Evolutionary conservation across 2,888 invertebrate genomes (phyloP), one percentile per base, ranked within the genome.

Genomic region (Nectonema munidae): DNA sequence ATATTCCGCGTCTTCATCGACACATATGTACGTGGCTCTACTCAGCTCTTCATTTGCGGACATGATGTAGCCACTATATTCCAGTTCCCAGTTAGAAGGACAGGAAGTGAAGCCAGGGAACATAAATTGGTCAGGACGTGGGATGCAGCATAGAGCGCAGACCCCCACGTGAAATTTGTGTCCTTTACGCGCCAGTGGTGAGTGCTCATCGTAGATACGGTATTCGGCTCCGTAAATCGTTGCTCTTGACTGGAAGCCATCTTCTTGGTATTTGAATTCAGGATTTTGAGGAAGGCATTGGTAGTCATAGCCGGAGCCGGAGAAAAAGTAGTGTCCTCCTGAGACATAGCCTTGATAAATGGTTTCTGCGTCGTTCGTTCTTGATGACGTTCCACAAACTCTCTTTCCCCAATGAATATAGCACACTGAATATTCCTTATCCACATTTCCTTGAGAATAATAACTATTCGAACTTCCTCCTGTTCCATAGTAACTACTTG

Each of bases 11-110:
- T 34, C 35, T 15, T 34, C 35, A 19, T 34, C 35, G 35, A 34
- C 35, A 20, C 35, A 34, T 5, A 34, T 34, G 35, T 34, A 34
- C 17, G 35, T 34, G 17, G 35, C 35, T 16, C 35, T 5, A 34
- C 9, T 11, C 5, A 34, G 19, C 15, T 34, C 35, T 19, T 34
- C 35, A 14, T 34, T 34, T 18, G 35, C 35, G 17, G 35, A 34
- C 35, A 34, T 34, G 14, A 34, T 34, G 19, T 34, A 34, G 5
- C 35, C 35, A 5, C 35, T 5, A 15, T 34, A 34, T 19, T 34
- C 35, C 35, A 34, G 14, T 11, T 18, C 20, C 35, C 35, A 34
- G 19, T 18, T 19, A 5, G 35, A 18, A 6, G 35, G 35, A 14
- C 35, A 34, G 19, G 19, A 20, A 6, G 35, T 34, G 19, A 34